These are phyloP conservation scores for Drosophila willistoni DNA, from an alignment of 1,140 invertebrate genomes.

Conservation along the genomic window DNA sequence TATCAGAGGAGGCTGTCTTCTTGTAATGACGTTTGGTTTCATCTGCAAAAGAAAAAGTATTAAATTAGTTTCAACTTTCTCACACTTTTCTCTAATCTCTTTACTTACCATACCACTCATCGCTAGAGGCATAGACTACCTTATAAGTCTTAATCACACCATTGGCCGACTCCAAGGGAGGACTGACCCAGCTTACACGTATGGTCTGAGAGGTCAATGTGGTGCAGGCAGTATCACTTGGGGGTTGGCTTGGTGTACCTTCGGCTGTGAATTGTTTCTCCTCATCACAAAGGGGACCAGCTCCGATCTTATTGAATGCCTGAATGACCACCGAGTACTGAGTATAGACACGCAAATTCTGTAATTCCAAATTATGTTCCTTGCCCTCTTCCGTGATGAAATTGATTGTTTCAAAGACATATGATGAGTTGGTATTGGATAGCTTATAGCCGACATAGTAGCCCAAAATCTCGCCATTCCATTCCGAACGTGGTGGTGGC, in stretches of 20 bases:
- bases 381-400: constrained; percentile 95
- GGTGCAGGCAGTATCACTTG: constrained; percentile 95
- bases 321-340: constrained; percentile 97
- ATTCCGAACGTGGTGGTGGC: constrained; percentile 93
- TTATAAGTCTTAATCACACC: constrained; percentile 98
- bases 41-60: constrained; percentile 84
- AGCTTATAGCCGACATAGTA: constrained; percentile 94
- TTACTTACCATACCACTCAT: constrained; percentile 93
- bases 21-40: constrained; percentile 96
- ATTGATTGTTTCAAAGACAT: constrained; percentile 95
- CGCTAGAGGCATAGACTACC: constrained; percentile 96
- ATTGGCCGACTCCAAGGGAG: constrained; percentile 94
- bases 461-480: constrained; percentile 96
- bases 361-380: constrained; percentile 93
- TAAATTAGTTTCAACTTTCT: too few relatives aligned
- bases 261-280: constrained; percentile 95
- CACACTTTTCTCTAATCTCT: too few relatives aligned
- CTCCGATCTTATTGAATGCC: constrained; percentile 97
- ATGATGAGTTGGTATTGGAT: constrained; percentile 94
- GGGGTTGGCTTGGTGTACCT: constrained; percentile 96
- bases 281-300: constrained; percentile 94
- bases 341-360: constrained; percentile 94
- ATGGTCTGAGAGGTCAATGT: constrained; percentile 96
- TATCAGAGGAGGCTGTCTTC: constrained; percentile 95
- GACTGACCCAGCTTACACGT: constrained; percentile 95